phyloP scores from a whole-genome alignment of 2,888 invertebrate genomes.

The Stenurella melanura region DNA sequence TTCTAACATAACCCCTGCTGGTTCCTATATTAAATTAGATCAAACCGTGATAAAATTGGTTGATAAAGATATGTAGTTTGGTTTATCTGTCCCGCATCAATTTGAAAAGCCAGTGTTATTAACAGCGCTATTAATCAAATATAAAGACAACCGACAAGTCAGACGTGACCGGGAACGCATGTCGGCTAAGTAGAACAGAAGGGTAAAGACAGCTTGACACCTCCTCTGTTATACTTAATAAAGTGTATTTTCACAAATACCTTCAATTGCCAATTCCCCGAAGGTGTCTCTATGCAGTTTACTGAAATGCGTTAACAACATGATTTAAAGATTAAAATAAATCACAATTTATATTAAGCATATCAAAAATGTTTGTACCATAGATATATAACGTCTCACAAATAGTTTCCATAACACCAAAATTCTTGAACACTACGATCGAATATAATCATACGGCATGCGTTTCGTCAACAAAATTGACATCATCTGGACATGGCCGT shows the following conservation, averaged over 20 bases:
- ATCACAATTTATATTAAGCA: background rate
- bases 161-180: conserved; percentile 70
- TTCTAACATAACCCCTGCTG: conserved; percentile 31
- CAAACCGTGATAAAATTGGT: conserved; percentile 53
- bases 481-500: no score
- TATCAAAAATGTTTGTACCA: no score
- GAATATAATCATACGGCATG: no score
- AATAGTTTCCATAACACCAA: no score
- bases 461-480: no score
- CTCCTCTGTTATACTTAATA: conserved; percentile 54
- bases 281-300: background rate
- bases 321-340: background rate
- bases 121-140: conserved; percentile 71
- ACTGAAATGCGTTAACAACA: background rate
- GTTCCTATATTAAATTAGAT: conserved; percentile 53
- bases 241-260: conserved; percentile 42
- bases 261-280: conserved; percentile 33
- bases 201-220: conserved; percentile 70
- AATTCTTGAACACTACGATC: no score
- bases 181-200: conserved; percentile 69
- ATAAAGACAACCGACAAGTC: conserved; percentile 70
- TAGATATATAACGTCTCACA: no score
- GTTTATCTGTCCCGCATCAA: conserved; percentile 65
- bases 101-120: conserved; percentile 63
- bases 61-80: conserved; percentile 59